Conservation (phyloP, 2,113 vertebrate genomes). For the Mesocricetus auratus region DNA sequence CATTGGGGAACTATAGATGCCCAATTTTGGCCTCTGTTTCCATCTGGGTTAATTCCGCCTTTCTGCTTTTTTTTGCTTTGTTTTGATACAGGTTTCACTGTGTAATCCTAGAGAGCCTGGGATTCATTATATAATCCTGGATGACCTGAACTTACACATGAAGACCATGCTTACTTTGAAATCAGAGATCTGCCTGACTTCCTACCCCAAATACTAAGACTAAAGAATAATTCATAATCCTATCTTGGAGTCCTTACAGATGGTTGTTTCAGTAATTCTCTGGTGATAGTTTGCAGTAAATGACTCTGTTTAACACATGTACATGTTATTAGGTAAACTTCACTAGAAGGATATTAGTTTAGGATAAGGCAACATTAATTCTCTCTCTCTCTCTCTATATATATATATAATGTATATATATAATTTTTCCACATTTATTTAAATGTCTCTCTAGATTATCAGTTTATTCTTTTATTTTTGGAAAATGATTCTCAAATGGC, state of each 20-base stretch:
- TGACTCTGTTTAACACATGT: not conserved
- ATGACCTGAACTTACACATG: not conserved
- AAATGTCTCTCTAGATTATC: not conserved
- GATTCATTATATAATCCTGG: not conserved
- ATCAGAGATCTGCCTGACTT: not conserved
- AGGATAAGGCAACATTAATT: not conserved
- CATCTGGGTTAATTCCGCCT: not conserved
- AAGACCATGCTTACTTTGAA: not conserved
- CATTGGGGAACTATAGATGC: rapidly evolving
- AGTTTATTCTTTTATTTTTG: not conserved
- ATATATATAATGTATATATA: too few relatives aligned
- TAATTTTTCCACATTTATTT: not conserved
- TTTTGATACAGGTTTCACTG: not conserved
- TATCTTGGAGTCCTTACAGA: not conserved
- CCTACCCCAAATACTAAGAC: not conserved
- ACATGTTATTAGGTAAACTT: not conserved
- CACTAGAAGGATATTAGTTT: not conserved
- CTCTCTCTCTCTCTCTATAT: too few relatives aligned
- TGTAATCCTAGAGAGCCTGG: not conserved
- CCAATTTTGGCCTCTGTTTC: not conserved
- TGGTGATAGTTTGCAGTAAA: not conserved
- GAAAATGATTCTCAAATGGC: not conserved
- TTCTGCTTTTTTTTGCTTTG: not conserved
- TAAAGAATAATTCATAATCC: not conserved
- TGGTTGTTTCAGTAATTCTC: not conserved